Base-by-base conservation (phyloP, 2,888 invertebrate genomes). In the Dryobotodes eremita region DNA sequence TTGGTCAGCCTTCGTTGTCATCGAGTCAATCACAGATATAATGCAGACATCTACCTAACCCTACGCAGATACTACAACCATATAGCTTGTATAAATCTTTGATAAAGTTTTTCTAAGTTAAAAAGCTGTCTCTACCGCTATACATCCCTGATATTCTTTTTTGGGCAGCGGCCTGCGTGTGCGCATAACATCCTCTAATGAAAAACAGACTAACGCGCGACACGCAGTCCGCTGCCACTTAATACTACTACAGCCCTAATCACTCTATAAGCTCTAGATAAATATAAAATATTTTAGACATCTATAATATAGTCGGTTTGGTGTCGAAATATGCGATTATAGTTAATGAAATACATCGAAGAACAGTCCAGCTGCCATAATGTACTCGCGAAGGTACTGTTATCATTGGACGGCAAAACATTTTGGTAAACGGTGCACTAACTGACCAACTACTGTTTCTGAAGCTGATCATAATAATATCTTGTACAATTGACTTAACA, bases 261-360 rank as follows among this genome's bases (percentile, higher is more conserved):
- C 95, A 92, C 91, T 91, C 96, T 96, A 96, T 96, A 97, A 97
- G 96, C 96, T 97, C 97, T 96, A 96, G 94, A 93, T 94, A 95
- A 94, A 95, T 96, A 95, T 95, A 96, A 94, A 94, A 96, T 95
- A 95, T 92, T 92, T 94, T 94, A 96, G 92, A 95, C 94, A 94
- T 94, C 92, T 95, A 94, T 93, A 92, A 90, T 92, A 82, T 92
- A 94, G 91, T 95, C 91, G 90, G 93, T 94, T 94, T 94, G 93
- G 95, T 96, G 95, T 95, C 93, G 92, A 94, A 95, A 92, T 94
- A 93, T 92, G 94, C 92, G 91, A 92, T 93, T 91, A 93, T 92
- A 93, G 90, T 90, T 90, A 94, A 93, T 89, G 89, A 92, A 92
- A 91, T 92, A 92, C 90, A 85, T 91, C 86, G 88, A 88, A 82